Base-by-base conservation (phyloP, 1,140 invertebrate genomes). In the Drosophila varians region DNA sequence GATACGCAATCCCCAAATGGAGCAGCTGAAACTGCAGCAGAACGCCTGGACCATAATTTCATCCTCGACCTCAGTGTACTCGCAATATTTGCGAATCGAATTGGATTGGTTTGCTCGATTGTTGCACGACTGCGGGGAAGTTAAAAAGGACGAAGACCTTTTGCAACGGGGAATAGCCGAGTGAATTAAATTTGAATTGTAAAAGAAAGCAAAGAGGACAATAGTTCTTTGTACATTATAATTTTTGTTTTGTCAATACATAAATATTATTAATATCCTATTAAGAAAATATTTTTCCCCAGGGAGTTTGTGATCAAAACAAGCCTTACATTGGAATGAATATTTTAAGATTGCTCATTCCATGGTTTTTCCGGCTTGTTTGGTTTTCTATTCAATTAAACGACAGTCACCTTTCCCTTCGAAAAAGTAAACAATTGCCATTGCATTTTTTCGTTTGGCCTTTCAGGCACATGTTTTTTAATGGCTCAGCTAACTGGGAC, bases 21-120 rank as follows among this genome's bases (percentile, higher is more conserved):
- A 68, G 60, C 71, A 68, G 65, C 53, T 79, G 80, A 12, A 72
- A 56, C 75, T 54, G 66, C 53, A 58, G 77, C 77, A 77, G 28
- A 54, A 53, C 34, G 61, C 61, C 68, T 55, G 70, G 60, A 26
- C 72, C 77, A 84, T 83, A 83, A 74, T 84, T 84, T 78, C 78
- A 56, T 75, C 54, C 75, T 75, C 36, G 57, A 79, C 36, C 36
- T 38, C 53, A 19, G 48, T 45, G 45, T 66, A 66, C 42, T 55
- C 78, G 74, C 79, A 78, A 65, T 68, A 60, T 75, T 71, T 77
- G 70, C 60, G 74, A 84, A 82, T 83, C 74, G 68, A 84, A 78
- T 80, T 75, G 36, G 46, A 60, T 73, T 62, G 68, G 62, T 23
- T 64, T 51, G 34, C 57, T 57, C 57, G 57, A 42, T 57, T 40